phyloP scores from a whole-genome alignment of 2,113 vertebrate genomes.

The Pseudorhombus dupliciocellatus region DNA sequence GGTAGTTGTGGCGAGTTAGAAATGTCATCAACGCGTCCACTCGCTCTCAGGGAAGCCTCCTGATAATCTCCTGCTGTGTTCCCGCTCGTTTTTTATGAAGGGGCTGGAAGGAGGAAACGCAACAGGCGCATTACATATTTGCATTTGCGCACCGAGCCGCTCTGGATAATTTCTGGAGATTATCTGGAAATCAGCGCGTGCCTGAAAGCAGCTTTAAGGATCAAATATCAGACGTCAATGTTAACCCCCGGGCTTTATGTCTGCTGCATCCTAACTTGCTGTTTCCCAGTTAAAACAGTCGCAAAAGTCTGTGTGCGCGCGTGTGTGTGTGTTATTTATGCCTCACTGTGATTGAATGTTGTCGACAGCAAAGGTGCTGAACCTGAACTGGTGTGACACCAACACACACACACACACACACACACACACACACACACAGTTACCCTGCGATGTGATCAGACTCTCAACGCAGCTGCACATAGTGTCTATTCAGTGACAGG shows the following conservation, averaged over 20 bases:
- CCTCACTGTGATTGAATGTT: conserved; percentile 43
- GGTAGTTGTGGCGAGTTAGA: too few relatives aligned
- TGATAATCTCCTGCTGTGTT: too few relatives aligned
- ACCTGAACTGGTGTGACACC: conserved; percentile 46
- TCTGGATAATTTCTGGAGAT: background rate
- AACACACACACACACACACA: conserved; percentile 35
- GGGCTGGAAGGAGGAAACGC: too few relatives aligned
- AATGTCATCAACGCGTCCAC: too few relatives aligned
- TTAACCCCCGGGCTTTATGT: background rate
- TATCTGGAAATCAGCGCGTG: background rate
- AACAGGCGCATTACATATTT: too few relatives aligned
- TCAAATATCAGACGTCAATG: background rate
- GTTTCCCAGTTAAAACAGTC: background rate
- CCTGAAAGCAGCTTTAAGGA: background rate
- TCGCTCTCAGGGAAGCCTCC: too few relatives aligned
- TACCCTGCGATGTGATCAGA: conserved; percentile 77
- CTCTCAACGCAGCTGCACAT: conserved; percentile 77
- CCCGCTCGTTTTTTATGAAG: too few relatives aligned
- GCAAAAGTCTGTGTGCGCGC: conserved; percentile 10
- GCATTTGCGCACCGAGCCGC: too few relatives aligned
- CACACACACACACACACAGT: conserved; percentile 58
- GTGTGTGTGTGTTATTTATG: conserved; percentile 41
- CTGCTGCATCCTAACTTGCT: background rate
- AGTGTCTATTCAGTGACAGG: conserved; percentile 76
- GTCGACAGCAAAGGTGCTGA: conserved; percentile 64